Evolutionary conservation across 2,113 vertebrate genomes (phyloP).

Genomic region (Jacana jacana): DNA sequence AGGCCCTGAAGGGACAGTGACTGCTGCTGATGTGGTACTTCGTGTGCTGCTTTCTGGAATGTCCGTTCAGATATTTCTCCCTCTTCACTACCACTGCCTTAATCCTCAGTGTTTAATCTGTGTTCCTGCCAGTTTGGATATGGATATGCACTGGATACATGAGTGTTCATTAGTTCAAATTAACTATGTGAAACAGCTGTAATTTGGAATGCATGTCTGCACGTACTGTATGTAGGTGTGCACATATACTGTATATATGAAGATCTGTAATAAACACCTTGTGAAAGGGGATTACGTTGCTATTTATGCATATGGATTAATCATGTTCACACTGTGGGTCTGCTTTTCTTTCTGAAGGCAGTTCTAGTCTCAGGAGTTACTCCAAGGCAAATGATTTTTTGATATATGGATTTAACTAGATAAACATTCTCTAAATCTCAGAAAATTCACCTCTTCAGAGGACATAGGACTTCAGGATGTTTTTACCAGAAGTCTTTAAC

Average conservation of each 20-base stretch:
- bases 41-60: background rate
- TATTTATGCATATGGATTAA: constrained; percentile 37
- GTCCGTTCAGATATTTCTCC: background rate
- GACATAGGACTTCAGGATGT: background rate
- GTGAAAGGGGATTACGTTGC: constrained; percentile 41
- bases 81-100: background rate
- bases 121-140: background rate
- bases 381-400: background rate
- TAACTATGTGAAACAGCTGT: constrained; percentile 5
- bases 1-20: background rate
- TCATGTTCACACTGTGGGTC: constrained; percentile 37
- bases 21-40: background rate
- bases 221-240: background rate
- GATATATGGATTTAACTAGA: background rate
- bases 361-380: background rate
- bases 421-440: background rate
- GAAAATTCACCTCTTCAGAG: background rate
- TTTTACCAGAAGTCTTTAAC: background rate
- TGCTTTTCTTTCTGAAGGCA: constrained; percentile 28
- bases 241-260: constrained; percentile 23
- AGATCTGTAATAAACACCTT: constrained; percentile 54
- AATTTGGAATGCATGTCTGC: constrained; percentile 38
- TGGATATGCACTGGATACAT: background rate
- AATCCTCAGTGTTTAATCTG: background rate
- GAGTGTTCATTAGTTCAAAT: background rate